A percentile compares a stretch with the other conserved stretches of the same genome.
Evolutionary conservation across 1,140 invertebrate genomes (phyloP).

Genomic region (Mylabris phalerata): DNA sequence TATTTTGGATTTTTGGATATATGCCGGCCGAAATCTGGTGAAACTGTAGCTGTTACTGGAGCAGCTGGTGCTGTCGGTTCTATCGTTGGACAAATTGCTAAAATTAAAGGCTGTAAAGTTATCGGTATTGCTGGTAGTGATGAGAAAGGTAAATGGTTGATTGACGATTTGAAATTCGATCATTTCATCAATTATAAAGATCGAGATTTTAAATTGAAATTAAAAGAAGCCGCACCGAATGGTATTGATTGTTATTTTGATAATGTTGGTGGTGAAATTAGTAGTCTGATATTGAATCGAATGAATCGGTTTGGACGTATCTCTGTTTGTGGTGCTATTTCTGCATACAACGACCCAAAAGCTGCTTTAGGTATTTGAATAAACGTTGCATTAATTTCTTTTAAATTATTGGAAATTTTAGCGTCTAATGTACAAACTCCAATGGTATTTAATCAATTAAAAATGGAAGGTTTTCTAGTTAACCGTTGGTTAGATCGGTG

Average conservation of each 20-base stretch:
- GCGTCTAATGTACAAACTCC: constrained; percentile 43
- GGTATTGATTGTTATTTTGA: constrained; percentile 67
- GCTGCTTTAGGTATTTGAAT: constrained; percentile 34
- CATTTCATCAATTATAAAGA: constrained; percentile 64
- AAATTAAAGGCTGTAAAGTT: constrained; percentile 60
- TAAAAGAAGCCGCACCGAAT: constrained; percentile 57
- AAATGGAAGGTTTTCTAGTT: constrained; percentile 59
- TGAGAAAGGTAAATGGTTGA: constrained; percentile 61
- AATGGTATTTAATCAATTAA: constrained; percentile 46
- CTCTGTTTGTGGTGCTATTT: constrained; percentile 59
- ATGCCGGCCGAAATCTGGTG: constrained; percentile 58
- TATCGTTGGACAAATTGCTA: constrained; percentile 64
- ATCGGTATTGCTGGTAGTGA: constrained; percentile 64
- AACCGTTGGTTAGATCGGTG: constrained; percentile 51
- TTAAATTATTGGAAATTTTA: constrained; percentile 13
- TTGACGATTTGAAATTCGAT: constrained; percentile 57
- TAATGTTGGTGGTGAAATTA: constrained; percentile 64
- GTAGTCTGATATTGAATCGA: constrained; percentile 50
- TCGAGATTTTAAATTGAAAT: constrained; percentile 43
- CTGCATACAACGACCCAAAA: constrained; percentile 48
- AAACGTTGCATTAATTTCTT: background rate
- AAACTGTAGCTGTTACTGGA: constrained; percentile 61
- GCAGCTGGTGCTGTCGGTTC: constrained; percentile 65
- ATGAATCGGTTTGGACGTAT: constrained; percentile 58
- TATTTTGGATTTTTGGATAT: constrained; percentile 54